Conservation (phyloP, 2,797 vertebrate genomes). For the Decapterus maruadsi region DNA sequence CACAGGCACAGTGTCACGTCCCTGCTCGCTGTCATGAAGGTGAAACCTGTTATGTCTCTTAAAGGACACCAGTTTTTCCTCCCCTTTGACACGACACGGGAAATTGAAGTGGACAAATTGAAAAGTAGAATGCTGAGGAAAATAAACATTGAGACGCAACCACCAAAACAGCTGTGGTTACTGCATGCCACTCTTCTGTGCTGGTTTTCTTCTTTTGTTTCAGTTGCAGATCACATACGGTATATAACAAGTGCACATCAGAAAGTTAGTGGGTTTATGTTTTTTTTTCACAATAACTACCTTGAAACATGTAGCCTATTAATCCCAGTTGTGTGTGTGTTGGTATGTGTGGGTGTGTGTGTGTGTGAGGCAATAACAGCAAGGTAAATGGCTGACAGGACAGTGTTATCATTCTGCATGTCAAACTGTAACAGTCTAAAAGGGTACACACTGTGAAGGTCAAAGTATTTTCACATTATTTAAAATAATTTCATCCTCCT, state of each 20-base stretch:
- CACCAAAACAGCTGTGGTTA: background rate
- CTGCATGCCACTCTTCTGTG: background rate
- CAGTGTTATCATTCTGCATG: background rate
- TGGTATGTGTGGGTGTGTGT: background rate
- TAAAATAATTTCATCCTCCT: background rate
- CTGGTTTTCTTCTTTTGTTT: slow-evolving; percentile 2
- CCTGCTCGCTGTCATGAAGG: slow-evolving; percentile 2
- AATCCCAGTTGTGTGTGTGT: slow-evolving; percentile 27
- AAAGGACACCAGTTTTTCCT: background rate
- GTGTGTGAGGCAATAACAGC: background rate
- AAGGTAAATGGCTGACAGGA: background rate
- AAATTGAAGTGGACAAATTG: slow-evolving; percentile 41
- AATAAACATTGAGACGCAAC: slow-evolving; percentile 14
- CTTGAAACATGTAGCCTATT: slow-evolving; percentile 36
- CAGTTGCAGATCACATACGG: background rate
- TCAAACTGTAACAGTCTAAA: background rate
- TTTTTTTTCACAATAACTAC: background rate
- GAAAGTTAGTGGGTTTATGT: background rate
- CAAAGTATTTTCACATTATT: slow-evolving; percentile 14
- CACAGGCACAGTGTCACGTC: slow-evolving; percentile 21
- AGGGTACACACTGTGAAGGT: slow-evolving; percentile 13
- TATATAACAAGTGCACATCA: background rate
- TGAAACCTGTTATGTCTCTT: slow-evolving; percentile 26
- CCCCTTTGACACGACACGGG: slow-evolving; percentile 28
- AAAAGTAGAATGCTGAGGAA: slow-evolving; percentile 18